These are phyloP conservation scores for Diogma glabrata DNA, from an alignment of 2,888 invertebrate genomes.

Conservation along the genomic window DNA sequence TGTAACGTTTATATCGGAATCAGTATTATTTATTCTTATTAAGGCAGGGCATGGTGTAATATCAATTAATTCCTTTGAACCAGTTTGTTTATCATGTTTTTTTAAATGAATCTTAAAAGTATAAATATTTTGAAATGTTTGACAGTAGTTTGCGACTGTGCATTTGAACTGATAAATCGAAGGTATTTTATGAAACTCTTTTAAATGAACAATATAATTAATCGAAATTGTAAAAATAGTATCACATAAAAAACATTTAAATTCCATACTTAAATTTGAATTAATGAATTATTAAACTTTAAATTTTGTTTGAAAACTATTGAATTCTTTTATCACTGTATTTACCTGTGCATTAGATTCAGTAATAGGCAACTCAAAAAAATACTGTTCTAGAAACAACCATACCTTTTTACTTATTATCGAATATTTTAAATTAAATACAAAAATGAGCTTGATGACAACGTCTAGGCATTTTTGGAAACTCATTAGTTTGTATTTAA, in stretches of 20 bases:
- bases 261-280: background rate
- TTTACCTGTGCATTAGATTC: background rate
- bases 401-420: background rate
- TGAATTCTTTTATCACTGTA: background rate
- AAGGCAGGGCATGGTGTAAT: too few species aligned
- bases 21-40: background rate
- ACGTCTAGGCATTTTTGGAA: background rate
- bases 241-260: background rate
- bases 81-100: background rate
- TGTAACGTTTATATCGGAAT: background rate
- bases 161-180: too few species aligned
- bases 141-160: background rate
- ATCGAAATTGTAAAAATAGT: too few species aligned
- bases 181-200: too few species aligned
- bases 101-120: constrained; percentile 2
- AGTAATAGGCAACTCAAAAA: too few species aligned
- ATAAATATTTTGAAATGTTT: background rate
- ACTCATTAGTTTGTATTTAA: background rate
- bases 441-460: background rate
- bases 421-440: constrained; percentile 3
- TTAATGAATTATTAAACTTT: too few species aligned
- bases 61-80: too few species aligned
- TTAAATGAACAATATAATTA: too few species aligned
- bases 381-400: background rate
- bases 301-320: background rate